Base-by-base conservation (phyloP, 1,140 invertebrate genomes). In the Trichonephila clavata region DNA sequence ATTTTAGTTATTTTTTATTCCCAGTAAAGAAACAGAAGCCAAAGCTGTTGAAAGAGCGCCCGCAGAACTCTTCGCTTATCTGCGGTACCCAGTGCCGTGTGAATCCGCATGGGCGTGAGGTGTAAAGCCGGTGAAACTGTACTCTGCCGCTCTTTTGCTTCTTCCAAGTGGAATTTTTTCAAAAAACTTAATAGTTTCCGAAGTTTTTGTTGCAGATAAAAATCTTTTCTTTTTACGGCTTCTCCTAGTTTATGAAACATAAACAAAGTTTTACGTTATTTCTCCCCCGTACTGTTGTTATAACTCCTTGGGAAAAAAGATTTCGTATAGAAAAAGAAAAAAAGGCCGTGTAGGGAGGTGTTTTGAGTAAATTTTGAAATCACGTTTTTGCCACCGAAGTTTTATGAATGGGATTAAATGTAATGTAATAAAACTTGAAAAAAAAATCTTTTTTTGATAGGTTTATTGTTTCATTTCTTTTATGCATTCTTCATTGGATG, bases 181-280 rank as follows among this genome's bases (percentile, higher is more conserved):
- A 59, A 80, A 90, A 80, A 60, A 43, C 84, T 86, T 71, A 89
- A 68, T 90, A 77, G 71, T 77, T 86, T 92, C 27, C 59, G 60
- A 57, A 86, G 81, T 92, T 92, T 92, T 92, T 71, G 81, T 86
- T 86, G 24, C 39, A 86, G 91, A 92, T 92, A 92, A 92, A 86
- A 92, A 77, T 86, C 50, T 32, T 77, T 86, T 77, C 24, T 61
- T 71, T 86, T 57, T 59, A 24, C 81, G 50, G n/a, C 63, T 43
- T 16, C 80, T 83, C 50, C n/a, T 50, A 91, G 83, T 92, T 71
- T 92, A 86, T 92, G 91, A 86, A 92, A 92, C 84, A 92, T 92
- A 92, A 92, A 92, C 83, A 92, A 92, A 92, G 81, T 92, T 92
- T 86, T 77, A 59, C 59, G 32, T 27, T 77, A 77, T 84, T 83